A percentile compares a stretch with the other conserved stretches of the same genome.
Conservation (phyloP, 2,888 invertebrate species). For the Drosophila kambysellisi region DNA sequence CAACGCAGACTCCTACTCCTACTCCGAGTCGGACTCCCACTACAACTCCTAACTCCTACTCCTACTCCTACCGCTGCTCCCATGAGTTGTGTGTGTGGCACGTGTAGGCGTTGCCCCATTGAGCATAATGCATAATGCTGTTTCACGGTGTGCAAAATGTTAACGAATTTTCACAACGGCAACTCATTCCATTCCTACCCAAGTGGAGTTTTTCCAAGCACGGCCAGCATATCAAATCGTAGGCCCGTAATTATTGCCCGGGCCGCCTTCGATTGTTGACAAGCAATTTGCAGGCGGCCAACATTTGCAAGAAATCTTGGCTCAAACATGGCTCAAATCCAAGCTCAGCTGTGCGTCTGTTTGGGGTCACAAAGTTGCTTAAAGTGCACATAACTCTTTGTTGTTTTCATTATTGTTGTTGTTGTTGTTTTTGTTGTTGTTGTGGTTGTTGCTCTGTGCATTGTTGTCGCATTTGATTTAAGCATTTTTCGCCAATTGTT, state of each 20-base stretch:
- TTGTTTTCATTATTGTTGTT: conserved; percentile 13
- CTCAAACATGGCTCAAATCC: conserved; percentile 10
- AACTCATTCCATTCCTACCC: conserved; percentile 48
- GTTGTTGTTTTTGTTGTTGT: conserved; percentile 31
- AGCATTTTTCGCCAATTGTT: conserved; percentile 54
- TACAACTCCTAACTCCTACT: not conserved
- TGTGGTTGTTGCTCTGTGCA: conserved; percentile 39
- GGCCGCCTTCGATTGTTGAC: conserved; percentile 72
- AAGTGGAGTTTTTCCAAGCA: conserved; percentile 66
- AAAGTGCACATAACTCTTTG: conserved; percentile 73
- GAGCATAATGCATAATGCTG: conserved; percentile 56
- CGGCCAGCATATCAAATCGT: conserved; percentile 67
- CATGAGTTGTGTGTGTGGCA: conserved; percentile 33
- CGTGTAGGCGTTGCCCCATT: conserved; percentile 74
- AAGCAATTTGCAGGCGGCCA: conserved; percentile 63
- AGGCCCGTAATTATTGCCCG: conserved; percentile 58
- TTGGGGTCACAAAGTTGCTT: conserved; percentile 68
- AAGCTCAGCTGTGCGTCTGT: conserved; percentile 58
- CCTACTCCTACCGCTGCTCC: not conserved
- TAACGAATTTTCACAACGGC: conserved; percentile 72
- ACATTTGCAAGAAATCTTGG: conserved; percentile 14
- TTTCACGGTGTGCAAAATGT: conserved; percentile 73
- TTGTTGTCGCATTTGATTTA: conserved; percentile 73
- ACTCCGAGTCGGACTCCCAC: not conserved
- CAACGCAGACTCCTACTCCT: not conserved